Conservation (phyloP, 2,113 vertebrate species). For the Lophura nycthemera region DNA sequence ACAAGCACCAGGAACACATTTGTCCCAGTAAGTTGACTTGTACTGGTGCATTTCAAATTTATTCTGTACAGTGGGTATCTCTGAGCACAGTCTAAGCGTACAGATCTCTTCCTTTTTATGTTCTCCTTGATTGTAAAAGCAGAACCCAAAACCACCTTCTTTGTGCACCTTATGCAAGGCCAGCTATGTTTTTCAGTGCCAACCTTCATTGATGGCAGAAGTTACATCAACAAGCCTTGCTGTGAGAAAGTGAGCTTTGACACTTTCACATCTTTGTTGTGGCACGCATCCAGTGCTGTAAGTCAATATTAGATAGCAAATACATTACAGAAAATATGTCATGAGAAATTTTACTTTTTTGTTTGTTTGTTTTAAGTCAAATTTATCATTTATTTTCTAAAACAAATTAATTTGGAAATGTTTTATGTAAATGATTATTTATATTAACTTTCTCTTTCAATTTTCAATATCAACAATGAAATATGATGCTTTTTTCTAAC, state of each 20-base stretch:
- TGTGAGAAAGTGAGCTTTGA: neutral
- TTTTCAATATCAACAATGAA: neutral
- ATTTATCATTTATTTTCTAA: neutral
- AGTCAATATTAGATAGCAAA: slow-evolving; percentile 10
- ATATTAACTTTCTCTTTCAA: neutral
- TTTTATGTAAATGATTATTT: neutral
- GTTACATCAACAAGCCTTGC: neutral
- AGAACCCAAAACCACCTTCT: neutral
- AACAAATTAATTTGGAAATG: neutral
- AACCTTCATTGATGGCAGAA: neutral
- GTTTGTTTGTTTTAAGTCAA: neutral
- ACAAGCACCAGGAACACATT: neutral
- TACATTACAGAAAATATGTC: neutral
- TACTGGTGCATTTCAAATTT: neutral
- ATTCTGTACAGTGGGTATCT: neutral
- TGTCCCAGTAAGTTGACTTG: neutral
- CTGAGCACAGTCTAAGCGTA: neutral
- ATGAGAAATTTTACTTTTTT: neutral
- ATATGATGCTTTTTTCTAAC: neutral
- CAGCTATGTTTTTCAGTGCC: neutral
- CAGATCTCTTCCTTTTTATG: neutral
- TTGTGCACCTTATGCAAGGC: neutral
- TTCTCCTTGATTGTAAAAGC: neutral
- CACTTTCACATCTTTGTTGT: neutral
- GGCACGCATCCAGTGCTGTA: neutral